Base-by-base conservation (phyloP, 2,888 invertebrate genomes). In the Danaus chrysippus region DNA sequence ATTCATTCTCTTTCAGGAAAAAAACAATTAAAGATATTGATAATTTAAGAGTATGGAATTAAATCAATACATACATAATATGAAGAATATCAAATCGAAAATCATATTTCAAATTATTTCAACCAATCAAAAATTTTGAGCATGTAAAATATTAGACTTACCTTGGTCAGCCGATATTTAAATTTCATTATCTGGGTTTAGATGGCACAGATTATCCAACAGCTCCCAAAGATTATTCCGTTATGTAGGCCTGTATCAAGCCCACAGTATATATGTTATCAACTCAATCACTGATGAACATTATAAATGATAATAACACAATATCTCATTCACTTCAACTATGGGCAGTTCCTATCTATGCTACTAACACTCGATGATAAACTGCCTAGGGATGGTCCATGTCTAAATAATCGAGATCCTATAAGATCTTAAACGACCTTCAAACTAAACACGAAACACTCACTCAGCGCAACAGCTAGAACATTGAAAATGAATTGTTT, bases 321-420 rank as follows among this genome's bases (percentile, higher is more conserved):
- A 53, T 6, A 1, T 58, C 17, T 53, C 1, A 46, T 13, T 49
- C 12, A 58, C 42, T 49, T 53, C 54, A 19, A 46, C 42, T 46
- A 6, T 17, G 42, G 19, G 10, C 19, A 43, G 42, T 63, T 59
- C 63, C 54, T n/a, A 58, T 58, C 60, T 64, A 58, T 55, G 58
- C 60, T 60, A 59, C 64, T 42, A 54, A 44, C 56, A 58, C 54
- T 46, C 58, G 59, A 42, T 59, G 41, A 52, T 49, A 54, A 23
- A 56, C 64, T 54, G 54, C 58, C 57, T 67, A 41, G 56, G 56
- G 64, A 62, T 67, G 62, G 64, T 64, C 60, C 66, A 67, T 67
- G 62, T 54, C 62, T 49, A 15, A 58, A 44, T 64, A 58, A 58
- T 52, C 46, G 42, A 62, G 56, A 56, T 41, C 56, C 58, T 49